Evolutionary conservation across 2,888 invertebrate species (phyloP), one percentile per base, ranked within the genome.

Genomic region (Sinohyriopsis cumingii): DNA sequence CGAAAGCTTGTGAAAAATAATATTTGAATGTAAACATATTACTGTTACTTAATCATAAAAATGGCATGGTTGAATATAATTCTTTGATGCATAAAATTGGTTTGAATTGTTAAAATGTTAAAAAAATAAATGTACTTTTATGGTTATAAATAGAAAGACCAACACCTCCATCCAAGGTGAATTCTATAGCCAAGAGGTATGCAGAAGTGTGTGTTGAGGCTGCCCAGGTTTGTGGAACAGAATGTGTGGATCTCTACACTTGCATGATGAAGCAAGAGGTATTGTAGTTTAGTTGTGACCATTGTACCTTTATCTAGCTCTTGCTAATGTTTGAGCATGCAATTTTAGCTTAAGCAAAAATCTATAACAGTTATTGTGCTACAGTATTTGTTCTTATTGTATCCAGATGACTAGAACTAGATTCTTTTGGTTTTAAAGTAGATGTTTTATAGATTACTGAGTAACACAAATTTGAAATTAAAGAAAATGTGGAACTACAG

Each of bases 231-330:
- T 65, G 69, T 57, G 84, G 85, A 2, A 81, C 85, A 9, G 71
- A 78, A 19, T 76, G 71, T 59, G 77, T 89, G 9, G 86, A 89
- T 72, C 75, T 89, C 45, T 87, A 84, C 69, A 70, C 79, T 18
- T 72, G 81, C 18, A 87, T 88, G 84, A 75, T 82, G 71, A 82
- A 84, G 45, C 64, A 75, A 57, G 73, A 81, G 73, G 86, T 85
- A 69, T 20, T 74, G 72, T 19, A 54, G 60, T 1, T 28, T 59
- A 56, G 53, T 56, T 22, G 0, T 66, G 3, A 18, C 19, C n/a
- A 6, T 25, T 62, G 25, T 22, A 59, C 45, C 12, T 15, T 45
- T 45, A 45, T 45, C 12, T 45, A 15, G 15, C 9, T 45, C 2
- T 45, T 15, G 45, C 12, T 33, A 9, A 33, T 12, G 45, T 59